Base-by-base conservation (phyloP, 2,797 vertebrate species). In the Pseudochaenichthys georgianus region DNA sequence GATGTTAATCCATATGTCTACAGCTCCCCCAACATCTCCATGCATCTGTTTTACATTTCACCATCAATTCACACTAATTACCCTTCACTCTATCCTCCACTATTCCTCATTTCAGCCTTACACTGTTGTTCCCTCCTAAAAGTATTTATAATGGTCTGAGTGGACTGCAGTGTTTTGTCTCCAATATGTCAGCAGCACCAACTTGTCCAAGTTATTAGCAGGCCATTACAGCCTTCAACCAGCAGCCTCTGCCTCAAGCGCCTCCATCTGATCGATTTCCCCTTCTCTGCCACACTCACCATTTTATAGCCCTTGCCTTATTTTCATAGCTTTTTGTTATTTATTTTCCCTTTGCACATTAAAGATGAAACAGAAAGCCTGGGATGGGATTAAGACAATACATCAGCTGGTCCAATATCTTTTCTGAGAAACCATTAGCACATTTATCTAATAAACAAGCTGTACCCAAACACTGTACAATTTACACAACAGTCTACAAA, bases 151-250 rank as follows among this genome's bases (percentile, higher is more conserved):
- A 70, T 65, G 34, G 58, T 74, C 57, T 67, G 42, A 73, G 64
- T 58, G 55, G 45, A 50, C 34, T 55, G 60, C 47, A 45, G 46
- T 53, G 9, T 80, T 69, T 69, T 57, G 52, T 80, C 67, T 64
- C 53, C 64, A 73, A 78, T 88, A 77, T 88, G 82, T 82, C 69
- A 88, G 71, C 58, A 75, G 68, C 41, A 16, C 67, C 68, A 58
- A 75, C 75, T 65, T 81, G 80, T 84, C 64, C 28, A 63, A 61
- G 45, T 74, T 87, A 73, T 85, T 73, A 85, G 60, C 19, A 45
- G 31, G 43, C 63, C 66, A 87, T 85, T 81, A 78, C 12, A 60
- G 62, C 63, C 21, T 67, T 31, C 53, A 70, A 34, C 68, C 68
- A 31, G 2, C 28, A 71, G 46, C 70, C 42, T 59, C 38, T 19